Evolutionary conservation across 1,140 invertebrate genomes (phyloP).

Genomic region (Lasioglossum baleicum): DNA sequence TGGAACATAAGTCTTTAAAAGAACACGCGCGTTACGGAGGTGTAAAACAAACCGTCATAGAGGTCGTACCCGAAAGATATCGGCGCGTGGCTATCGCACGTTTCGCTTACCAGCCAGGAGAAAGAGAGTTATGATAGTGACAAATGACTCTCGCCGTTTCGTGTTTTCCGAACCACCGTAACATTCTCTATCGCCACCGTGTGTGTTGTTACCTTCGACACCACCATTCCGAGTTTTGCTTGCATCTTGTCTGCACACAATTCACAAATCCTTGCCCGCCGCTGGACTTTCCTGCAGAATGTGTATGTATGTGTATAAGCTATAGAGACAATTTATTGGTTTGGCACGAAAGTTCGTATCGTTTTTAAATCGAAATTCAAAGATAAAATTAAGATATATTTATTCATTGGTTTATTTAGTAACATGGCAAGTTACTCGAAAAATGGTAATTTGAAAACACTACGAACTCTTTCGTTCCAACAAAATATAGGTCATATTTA

Average conservation of each 20-base stretch:
- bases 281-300: no score
- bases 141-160: slow-evolving; percentile 29
- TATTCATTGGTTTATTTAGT: no score
- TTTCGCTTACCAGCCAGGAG: slow-evolving; percentile 7
- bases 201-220: not conserved
- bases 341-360: no score
- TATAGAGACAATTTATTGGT: no score
- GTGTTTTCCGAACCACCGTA: slow-evolving; percentile 32
- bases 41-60: not conserved
- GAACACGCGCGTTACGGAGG: not conserved
- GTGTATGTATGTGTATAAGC: no score
- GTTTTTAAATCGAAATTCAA: no score
- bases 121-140: slow-evolving; percentile 19
- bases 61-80: slow-evolving; percentile 26
- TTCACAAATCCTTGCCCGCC: no score
- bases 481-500: no score
- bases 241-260: not conserved
- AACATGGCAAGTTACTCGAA: no score
- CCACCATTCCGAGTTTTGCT: not conserved
- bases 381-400: no score
- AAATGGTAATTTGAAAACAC: no score
- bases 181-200: slow-evolving; percentile 10
- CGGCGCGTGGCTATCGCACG: slow-evolving; percentile 38
- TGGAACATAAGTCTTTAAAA: slow-evolving; percentile 7
- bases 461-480: no score